Conservation (phyloP, 2,113 vertebrate genomes). For the Porphyrio hochstetteri region DNA sequence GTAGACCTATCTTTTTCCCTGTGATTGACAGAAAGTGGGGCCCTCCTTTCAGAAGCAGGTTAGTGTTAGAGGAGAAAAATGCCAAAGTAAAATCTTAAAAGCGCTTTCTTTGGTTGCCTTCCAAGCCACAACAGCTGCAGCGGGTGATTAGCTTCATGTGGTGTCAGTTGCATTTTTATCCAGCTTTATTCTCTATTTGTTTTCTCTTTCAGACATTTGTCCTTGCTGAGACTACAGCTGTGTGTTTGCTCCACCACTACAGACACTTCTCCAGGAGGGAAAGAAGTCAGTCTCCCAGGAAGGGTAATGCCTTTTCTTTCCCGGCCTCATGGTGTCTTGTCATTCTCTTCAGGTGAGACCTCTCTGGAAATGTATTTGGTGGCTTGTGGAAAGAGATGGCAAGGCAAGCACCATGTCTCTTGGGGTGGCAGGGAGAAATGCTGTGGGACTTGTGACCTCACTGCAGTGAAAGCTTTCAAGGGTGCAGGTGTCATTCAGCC, state of each 20-base stretch:
- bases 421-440: not conserved
- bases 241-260: not conserved
- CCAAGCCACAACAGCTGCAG: slow-evolving; percentile 60
- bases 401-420: not conserved
- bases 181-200: not conserved
- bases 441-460: not conserved
- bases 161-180: slow-evolving; percentile 25
- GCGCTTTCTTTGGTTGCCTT: slow-evolving; percentile 17
- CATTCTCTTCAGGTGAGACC: not conserved
- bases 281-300: not conserved
- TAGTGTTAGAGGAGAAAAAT: not conserved
- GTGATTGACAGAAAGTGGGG: not conserved
- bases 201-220: not conserved
- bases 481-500: not conserved
- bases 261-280: not conserved
- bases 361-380: not conserved
- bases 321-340: not conserved
- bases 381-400: not conserved
- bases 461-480: not conserved
- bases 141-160: slow-evolving; percentile 7
- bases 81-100: slow-evolving; percentile 5
- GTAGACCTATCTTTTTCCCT: not conserved
- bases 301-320: not conserved
- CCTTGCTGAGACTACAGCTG: slow-evolving; percentile 41
- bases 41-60: slow-evolving; percentile 8